Conservation (phyloP, 2,797 vertebrate species). For the Xerus rutilus region DNA sequence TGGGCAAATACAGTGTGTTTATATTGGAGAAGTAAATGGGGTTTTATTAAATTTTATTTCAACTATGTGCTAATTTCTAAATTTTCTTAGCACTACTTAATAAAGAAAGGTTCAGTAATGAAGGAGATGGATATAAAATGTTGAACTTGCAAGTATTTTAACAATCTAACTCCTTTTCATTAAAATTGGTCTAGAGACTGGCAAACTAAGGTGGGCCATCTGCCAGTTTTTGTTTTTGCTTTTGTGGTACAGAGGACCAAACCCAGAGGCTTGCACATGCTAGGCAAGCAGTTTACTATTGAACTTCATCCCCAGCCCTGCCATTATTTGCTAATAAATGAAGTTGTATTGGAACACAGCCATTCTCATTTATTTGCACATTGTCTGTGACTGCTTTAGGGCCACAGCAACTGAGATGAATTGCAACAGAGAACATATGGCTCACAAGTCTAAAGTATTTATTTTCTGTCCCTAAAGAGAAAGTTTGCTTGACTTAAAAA, state of each 20-base stretch:
- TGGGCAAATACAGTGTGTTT: constrained; percentile 16
- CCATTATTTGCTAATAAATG: not conserved
- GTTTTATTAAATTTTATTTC: constrained; percentile 50
- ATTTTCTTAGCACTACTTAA: not conserved
- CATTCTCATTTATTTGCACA: not conserved
- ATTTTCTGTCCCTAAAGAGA: not conserved
- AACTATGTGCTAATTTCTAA: constrained; percentile 30
- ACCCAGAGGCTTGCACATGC: no score
- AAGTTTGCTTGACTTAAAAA: not conserved
- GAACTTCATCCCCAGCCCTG: no score
- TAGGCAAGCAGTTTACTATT: no score
- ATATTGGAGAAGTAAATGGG: not conserved
- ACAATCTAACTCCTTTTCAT: not conserved
- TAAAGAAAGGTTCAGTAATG: not conserved
- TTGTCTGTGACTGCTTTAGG: not conserved
- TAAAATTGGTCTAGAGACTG: not conserved
- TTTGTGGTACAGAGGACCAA: no score
- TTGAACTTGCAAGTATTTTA: not conserved
- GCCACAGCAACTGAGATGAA: not conserved
- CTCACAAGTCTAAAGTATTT: not conserved
- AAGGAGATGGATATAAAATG: constrained; percentile 11
- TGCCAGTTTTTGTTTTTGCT: not conserved
- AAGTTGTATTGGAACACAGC: not conserved
- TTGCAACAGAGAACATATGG: not conserved
- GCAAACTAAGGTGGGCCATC: not conserved